Evolutionary conservation across 2,797 vertebrate genomes (phyloP).

Genomic region (Muscicapa striata): DNA sequence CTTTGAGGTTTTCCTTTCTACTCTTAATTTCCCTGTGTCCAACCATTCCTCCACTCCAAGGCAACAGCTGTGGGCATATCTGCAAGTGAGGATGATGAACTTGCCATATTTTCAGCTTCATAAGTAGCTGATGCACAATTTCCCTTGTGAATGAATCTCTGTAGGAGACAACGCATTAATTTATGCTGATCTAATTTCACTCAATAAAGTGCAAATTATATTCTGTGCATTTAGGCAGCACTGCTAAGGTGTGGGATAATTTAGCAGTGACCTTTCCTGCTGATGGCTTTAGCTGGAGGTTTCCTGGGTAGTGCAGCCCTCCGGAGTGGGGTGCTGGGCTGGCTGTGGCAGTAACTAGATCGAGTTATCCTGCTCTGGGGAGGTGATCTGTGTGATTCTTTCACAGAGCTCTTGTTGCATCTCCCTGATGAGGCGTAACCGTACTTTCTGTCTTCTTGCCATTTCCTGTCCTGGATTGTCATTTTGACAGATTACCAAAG

Average conservation of each 20-base stretch:
- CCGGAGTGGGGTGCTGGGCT: neutral
- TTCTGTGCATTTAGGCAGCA: conserved; percentile 6
- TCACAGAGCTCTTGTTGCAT: conserved; percentile 27
- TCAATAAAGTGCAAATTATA: conserved; percentile 57
- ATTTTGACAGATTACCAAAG: conserved; percentile 59
- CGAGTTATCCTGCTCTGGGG: neutral
- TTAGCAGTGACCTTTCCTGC: conserved; percentile 45
- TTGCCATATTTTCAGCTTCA: conserved; percentile 24
- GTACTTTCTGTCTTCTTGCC: conserved; percentile 49
- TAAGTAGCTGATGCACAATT: conserved; percentile 37
- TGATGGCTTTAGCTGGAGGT: neutral
- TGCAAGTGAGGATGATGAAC: conserved; percentile 32
- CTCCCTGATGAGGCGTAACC: conserved; percentile 34
- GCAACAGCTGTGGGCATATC: neutral
- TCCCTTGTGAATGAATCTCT: conserved; percentile 42
- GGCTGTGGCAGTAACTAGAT: neutral
- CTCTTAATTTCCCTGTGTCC: neutral
- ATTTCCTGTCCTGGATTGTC: conserved; percentile 41
- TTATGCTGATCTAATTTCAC: conserved; percentile 62
- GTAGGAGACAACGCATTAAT: conserved; percentile 1
- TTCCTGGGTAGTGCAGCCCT: neutral
- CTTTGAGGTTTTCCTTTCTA: neutral
- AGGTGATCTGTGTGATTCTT: conserved; percentile 7
- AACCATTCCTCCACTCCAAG: neutral
- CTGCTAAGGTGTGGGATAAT: conserved; percentile 38